phyloP scores from a whole-genome alignment of 2,113 vertebrate genomes.

The Lampris incognitus region DNA sequence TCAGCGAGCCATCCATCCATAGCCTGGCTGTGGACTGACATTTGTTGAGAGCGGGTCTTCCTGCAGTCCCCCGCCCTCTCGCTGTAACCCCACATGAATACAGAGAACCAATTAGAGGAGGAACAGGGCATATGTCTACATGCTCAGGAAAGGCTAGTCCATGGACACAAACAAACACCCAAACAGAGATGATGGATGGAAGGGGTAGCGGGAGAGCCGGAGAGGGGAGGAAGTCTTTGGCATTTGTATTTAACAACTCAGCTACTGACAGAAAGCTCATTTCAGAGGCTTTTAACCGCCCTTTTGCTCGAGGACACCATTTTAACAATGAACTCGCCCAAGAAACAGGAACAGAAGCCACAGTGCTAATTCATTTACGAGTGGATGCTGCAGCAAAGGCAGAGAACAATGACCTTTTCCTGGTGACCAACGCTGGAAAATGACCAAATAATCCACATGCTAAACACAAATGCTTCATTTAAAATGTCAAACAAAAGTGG shows the following conservation, averaged over 20 bases:
- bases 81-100: constrained; percentile 72
- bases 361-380: constrained; percentile 3
- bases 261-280: constrained; percentile 7
- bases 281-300: not conserved
- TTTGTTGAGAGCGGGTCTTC: constrained; percentile 71
- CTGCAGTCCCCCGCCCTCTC: constrained; percentile 50
- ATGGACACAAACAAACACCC: constrained; percentile 52
- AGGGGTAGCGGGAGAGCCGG: constrained; percentile 16
- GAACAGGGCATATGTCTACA: constrained; percentile 66
- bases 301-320: not conserved
- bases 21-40: constrained; percentile 55
- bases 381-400: constrained; percentile 21
- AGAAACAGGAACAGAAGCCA: constrained; percentile 34
- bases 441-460: constrained; percentile 18
- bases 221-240: not conserved
- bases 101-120: constrained; percentile 76
- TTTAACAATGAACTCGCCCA: not conserved
- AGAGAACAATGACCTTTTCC: constrained; percentile 3
- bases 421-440: constrained; percentile 7
- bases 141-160: constrained; percentile 44
- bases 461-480: constrained; percentile 38
- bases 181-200: constrained; percentile 38
- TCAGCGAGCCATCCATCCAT: constrained; percentile 70
- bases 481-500: constrained; percentile 32
- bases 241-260: constrained; percentile 11